Evolutionary conservation across 1,140 invertebrate species (phyloP).

Genomic region (Neuroterus valhalla): DNA sequence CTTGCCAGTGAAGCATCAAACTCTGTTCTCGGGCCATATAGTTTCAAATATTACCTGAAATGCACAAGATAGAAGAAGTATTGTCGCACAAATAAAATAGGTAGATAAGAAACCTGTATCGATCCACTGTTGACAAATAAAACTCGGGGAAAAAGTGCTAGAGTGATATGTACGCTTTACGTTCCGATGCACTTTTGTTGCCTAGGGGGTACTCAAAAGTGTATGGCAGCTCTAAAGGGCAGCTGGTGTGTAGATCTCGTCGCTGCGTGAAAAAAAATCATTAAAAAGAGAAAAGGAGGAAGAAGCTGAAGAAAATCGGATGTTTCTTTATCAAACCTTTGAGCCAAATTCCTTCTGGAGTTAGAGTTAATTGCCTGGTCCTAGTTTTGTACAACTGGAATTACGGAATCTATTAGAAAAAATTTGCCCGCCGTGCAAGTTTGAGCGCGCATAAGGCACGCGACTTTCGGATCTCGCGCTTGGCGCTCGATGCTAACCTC

Average conservation of each 20-base stretch:
- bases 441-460: too few relatives aligned
- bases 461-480: too few relatives aligned
- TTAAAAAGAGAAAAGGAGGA: too few relatives aligned
- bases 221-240: conserved; percentile 32
- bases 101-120: conserved; percentile 36
- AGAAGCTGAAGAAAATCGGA: too few relatives aligned
- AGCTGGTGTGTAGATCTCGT: conserved; percentile 47
- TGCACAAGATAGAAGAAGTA: conserved; percentile 33
- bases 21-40: conserved; percentile 8
- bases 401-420: too few relatives aligned
- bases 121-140: conserved; percentile 35
- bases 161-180: conserved; percentile 36
- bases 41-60: neutral
- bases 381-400: too few relatives aligned
- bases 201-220: conserved; percentile 41
- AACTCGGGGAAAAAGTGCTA: conserved; percentile 34
- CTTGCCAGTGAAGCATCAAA: conserved; percentile 20
- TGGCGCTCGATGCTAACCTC: too few relatives aligned
- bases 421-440: too few relatives aligned
- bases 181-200: conserved; percentile 35
- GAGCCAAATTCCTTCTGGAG: too few relatives aligned
- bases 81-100: conserved; percentile 44
- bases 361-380: too few relatives aligned
- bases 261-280: too few relatives aligned
- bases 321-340: too few relatives aligned